Percentiles rank a stretch among this genome's conserved stretches.
Conservation (phyloP, 2,113 vertebrate genomes). For the Forbesichthys papilliferus region DNA sequence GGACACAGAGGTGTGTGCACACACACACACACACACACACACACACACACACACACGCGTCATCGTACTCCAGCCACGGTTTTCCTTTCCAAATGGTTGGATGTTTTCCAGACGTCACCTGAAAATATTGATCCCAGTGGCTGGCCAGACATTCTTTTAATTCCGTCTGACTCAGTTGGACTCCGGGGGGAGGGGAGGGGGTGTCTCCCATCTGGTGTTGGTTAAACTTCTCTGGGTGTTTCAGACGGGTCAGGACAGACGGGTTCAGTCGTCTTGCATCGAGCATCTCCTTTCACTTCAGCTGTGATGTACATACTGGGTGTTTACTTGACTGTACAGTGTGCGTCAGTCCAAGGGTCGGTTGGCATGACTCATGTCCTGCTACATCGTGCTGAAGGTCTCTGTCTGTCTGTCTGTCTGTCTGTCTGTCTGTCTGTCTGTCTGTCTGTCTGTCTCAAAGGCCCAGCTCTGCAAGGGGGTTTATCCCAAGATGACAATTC, state of each 20-base stretch:
- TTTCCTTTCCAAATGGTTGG: neutral
- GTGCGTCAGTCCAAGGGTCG: neutral
- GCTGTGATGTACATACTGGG: slow-evolving; percentile 64
- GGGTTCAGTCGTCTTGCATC: neutral
- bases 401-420: no score
- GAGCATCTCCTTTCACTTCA: slow-evolving; percentile 15
- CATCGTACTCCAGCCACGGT: neutral
- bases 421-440: slow-evolving; percentile 2
- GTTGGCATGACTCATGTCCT: slow-evolving; percentile 7
- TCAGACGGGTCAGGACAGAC: slow-evolving; percentile 22
- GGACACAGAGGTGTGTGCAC: slow-evolving; percentile 81
- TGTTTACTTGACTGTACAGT: no score
- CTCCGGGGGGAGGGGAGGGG: neutral
- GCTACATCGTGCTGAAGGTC: neutral
- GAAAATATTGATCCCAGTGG: slow-evolving; percentile 34
- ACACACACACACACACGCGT: neutral
- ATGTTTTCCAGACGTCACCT: neutral
- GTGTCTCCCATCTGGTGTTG: slow-evolving; percentile 36
- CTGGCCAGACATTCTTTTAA: slow-evolving; percentile 47
- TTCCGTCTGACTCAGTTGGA: slow-evolving; percentile 39
- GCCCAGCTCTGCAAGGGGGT: neutral
- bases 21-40: slow-evolving; percentile 30
- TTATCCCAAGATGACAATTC: neutral
- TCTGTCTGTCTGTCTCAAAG: slow-evolving; percentile 9
- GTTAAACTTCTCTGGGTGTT: slow-evolving; percentile 43